Conservation (phyloP, 2,888 invertebrate species). For the Limnephilus lunatus region DNA sequence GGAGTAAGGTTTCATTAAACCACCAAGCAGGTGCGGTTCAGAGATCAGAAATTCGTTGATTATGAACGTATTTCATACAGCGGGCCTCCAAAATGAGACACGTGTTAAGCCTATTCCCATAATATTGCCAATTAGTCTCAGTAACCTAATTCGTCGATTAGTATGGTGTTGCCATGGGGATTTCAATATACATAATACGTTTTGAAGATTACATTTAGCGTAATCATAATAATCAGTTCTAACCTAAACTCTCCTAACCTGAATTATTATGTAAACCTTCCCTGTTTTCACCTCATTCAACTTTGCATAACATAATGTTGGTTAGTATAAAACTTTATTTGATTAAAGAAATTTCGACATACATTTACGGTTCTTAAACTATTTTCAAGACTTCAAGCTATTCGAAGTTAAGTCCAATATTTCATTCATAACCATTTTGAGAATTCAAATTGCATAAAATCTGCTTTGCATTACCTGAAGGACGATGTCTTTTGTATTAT, state of each 20-base stretch:
- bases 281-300: no score
- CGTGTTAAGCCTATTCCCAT: conserved; percentile 27
- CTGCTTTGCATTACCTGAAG: no score
- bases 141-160: neutral
- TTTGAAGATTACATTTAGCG: neutral
- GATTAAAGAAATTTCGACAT: neutral
- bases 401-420: neutral
- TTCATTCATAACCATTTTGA: neutral
- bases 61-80: conserved; percentile 20
- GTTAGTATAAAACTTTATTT: neutral
- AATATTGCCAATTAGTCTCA: neutral
- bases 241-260: neutral
- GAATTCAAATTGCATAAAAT: no score
- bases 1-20: neutral
- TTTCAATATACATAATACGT: neutral
- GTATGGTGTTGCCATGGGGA: neutral
- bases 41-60: neutral
- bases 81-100: conserved; percentile 29
- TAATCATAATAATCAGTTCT: neutral
- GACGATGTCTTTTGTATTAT: no score
- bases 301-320: neutral
- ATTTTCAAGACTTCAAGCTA: neutral
- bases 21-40: neutral
- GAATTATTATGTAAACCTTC: no score
- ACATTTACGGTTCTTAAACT: neutral